Percentiles rank a stretch among this genome's conserved stretches.
phyloP scores from a whole-genome alignment of 2,797 vertebrate species.

The Sebastes cheni region DNA sequence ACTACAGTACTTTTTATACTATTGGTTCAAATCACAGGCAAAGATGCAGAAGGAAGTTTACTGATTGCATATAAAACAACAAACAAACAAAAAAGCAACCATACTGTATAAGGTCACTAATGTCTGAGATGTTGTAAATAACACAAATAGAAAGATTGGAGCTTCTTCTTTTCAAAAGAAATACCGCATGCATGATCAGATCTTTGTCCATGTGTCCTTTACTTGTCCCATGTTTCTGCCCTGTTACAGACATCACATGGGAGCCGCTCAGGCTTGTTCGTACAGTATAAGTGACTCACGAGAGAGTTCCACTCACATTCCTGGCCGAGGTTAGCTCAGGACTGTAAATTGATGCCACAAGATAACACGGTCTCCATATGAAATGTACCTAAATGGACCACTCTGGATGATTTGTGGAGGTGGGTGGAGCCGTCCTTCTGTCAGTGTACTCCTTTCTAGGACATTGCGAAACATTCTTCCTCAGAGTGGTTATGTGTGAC shows the following conservation, averaged over 20 bases:
- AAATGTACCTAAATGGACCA: slow-evolving; percentile 13
- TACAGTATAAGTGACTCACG: slow-evolving; percentile 33
- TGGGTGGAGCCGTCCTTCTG: not conserved
- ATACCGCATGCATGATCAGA: not conserved
- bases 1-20: too few species aligned
- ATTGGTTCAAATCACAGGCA: not conserved
- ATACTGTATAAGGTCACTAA: not conserved
- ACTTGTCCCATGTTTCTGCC: slow-evolving; percentile 11
- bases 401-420: slow-evolving; percentile 42
- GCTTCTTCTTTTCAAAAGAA: not conserved
- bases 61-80: not conserved
- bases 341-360: slow-evolving; percentile 47
- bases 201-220: not conserved
- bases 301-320: slow-evolving; percentile 41
- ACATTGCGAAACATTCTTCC: slow-evolving; percentile 15
- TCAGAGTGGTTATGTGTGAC: not conserved
- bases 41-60: not conserved
- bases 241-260: not conserved
- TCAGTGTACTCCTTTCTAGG: not conserved
- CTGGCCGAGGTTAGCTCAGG: slow-evolving; percentile 38
- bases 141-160: not conserved
- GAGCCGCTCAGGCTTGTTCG: slow-evolving; percentile 27
- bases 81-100: not conserved
- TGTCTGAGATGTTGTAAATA: not conserved
- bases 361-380: slow-evolving; percentile 40